phyloP scores from a whole-genome alignment of 2,113 vertebrate genomes.

The Acrocephalus arundinaceus region DNA sequence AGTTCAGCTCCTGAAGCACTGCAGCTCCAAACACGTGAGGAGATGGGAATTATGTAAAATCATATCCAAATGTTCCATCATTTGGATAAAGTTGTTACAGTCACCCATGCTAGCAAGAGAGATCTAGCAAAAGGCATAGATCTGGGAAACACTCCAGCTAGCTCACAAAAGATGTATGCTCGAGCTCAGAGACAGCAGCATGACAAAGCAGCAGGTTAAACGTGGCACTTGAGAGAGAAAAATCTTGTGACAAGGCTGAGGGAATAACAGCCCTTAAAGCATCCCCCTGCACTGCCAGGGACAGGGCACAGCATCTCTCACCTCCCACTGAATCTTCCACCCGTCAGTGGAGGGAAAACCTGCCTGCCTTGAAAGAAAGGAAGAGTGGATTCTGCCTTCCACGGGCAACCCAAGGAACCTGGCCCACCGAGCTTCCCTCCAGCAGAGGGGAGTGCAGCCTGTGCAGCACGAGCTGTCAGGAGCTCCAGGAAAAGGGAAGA shows the following conservation, averaged over 20 bases:
- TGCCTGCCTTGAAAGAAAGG: background rate
- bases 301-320: background rate
- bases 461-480: background rate
- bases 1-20: background rate
- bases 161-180: background rate
- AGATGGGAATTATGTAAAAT: background rate
- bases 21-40: background rate
- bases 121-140: background rate
- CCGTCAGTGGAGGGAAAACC: background rate
- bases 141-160: background rate
- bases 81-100: background rate
- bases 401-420: background rate
- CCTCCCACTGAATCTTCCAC: background rate
- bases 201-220: constrained; percentile 34
- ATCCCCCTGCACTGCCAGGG: background rate
- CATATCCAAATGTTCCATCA: background rate
- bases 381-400: background rate
- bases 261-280: background rate
- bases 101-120: background rate
- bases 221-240: background rate
- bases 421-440: background rate
- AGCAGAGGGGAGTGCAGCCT: constrained; percentile 62
- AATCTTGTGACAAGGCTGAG: background rate
- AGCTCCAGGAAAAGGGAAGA: background rate
- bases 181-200: background rate